Evolutionary conservation across 2,113 vertebrate genomes (phyloP).

Genomic region (Phycodurus eques): DNA sequence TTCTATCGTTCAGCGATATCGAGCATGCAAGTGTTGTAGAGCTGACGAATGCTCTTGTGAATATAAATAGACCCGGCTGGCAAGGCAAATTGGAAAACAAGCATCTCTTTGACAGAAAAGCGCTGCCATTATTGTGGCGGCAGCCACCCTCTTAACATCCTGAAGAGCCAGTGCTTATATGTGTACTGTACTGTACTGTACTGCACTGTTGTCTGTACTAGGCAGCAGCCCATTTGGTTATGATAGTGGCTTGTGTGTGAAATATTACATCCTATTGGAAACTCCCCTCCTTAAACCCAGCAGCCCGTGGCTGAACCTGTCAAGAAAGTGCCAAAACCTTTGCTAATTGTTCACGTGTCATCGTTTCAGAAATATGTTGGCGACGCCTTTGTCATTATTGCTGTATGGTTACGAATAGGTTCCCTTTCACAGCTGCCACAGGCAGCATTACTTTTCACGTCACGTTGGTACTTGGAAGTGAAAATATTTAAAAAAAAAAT

Average conservation of each 20-base stretch:
- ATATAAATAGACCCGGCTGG: conserved; percentile 68
- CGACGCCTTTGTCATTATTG: neutral
- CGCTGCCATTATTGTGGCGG: conserved; percentile 43
- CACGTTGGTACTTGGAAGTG: no score
- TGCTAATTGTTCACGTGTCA: conserved; percentile 44
- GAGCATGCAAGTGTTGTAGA: conserved; percentile 59
- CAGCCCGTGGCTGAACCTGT: conserved; percentile 14
- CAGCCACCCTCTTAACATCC: conserved; percentile 39
- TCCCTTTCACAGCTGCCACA: neutral
- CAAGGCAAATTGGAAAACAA: conserved; percentile 67
- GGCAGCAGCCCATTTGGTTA: conserved; percentile 34
- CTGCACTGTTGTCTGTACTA: conserved; percentile 25
- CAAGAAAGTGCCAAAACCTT: conserved; percentile 22
- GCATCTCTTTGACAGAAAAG: conserved; percentile 66
- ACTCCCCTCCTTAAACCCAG: conserved; percentile 19
- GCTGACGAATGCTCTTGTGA: conserved; percentile 67
- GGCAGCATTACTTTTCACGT: no score
- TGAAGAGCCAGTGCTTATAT: conserved; percentile 41
- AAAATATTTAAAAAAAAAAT: no score
- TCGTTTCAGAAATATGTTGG: neutral
- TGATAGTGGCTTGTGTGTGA: conserved; percentile 40
- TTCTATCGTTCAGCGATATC: conserved; percentile 43
- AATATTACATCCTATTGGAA: conserved; percentile 30
- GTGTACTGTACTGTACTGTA: neutral
- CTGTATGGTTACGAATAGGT: neutral